phyloP scores from a whole-genome alignment of 1,140 invertebrate species.

The Rhizoglyphus robini region DNA sequence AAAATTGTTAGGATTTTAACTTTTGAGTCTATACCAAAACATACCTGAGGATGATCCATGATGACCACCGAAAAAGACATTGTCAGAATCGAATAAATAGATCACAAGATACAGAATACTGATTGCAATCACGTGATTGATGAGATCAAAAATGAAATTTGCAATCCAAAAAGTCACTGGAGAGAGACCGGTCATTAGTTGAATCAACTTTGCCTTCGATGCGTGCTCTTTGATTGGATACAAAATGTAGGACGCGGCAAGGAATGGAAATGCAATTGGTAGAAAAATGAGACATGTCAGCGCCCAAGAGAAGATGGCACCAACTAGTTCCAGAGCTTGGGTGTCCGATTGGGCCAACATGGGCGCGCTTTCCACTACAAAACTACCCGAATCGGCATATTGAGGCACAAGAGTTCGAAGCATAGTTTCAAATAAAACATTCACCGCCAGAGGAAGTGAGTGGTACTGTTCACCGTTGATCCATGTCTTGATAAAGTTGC shows the following conservation, averaged over 20 bases:
- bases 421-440: conserved; percentile 3
- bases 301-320: background rate
- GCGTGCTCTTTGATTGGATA: conserved; percentile 25
- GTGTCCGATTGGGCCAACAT: background rate
- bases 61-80: conserved; percentile 21
- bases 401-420: background rate
- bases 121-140: conserved; percentile 7
- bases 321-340: background rate
- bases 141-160: conserved; percentile 24
- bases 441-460: conserved; percentile 15
- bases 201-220: conserved; percentile 26
- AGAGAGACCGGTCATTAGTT: conserved; percentile 25
- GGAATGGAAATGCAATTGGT: conserved; percentile 22
- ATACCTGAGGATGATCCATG: background rate
- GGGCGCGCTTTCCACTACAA: background rate
- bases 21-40: background rate
- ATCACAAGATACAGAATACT: conserved; percentile 4
- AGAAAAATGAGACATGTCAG: conserved; percentile 10
- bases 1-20: no score
- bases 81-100: conserved; percentile 12
- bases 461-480: conserved; percentile 21
- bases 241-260: conserved; percentile 23
- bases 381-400: background rate
- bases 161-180: conserved; percentile 22
- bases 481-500: background rate